Conservation (phyloP, 1,140 invertebrate species). For the Bacillus rossius region DNA sequence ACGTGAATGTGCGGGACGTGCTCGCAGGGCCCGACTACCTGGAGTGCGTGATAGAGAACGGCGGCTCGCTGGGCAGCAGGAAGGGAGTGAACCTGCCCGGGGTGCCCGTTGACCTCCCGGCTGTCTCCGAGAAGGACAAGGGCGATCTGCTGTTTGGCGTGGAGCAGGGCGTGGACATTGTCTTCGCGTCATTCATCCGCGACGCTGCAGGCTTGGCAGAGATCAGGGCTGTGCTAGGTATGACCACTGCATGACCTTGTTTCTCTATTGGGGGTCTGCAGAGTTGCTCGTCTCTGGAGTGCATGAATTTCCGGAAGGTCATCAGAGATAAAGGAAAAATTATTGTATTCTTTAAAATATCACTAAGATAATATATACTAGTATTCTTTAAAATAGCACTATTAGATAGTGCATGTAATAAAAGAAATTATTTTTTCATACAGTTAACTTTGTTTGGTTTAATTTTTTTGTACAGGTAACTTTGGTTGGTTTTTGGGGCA, state of each 20-base stretch:
- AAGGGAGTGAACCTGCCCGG: slow-evolving; percentile 77
- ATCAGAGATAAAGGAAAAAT: too few species aligned
- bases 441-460: too few species aligned
- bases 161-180: slow-evolving; percentile 69
- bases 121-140: slow-evolving; percentile 74
- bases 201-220: slow-evolving; percentile 57
- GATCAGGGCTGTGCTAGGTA: slow-evolving; percentile 56
- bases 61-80: slow-evolving; percentile 59
- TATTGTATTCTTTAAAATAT: too few species aligned
- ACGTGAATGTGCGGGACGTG: background rate
- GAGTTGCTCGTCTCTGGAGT: too few species aligned
- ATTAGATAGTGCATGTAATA: too few species aligned
- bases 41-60: slow-evolving; percentile 61
- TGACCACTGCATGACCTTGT: background rate
- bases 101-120: slow-evolving; percentile 68
- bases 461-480: too few species aligned
- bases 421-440: too few species aligned
- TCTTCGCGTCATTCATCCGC: slow-evolving; percentile 76
- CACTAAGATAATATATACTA: too few species aligned
- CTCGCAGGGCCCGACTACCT: slow-evolving; percentile 42
- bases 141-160: slow-evolving; percentile 67
- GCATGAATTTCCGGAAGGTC: too few species aligned
- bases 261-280: too few species aligned
- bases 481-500: too few species aligned
- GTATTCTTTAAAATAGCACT: too few species aligned